Evolutionary conservation across 2,113 vertebrate species (phyloP).

Genomic region (Tautogolabrus adspersus): DNA sequence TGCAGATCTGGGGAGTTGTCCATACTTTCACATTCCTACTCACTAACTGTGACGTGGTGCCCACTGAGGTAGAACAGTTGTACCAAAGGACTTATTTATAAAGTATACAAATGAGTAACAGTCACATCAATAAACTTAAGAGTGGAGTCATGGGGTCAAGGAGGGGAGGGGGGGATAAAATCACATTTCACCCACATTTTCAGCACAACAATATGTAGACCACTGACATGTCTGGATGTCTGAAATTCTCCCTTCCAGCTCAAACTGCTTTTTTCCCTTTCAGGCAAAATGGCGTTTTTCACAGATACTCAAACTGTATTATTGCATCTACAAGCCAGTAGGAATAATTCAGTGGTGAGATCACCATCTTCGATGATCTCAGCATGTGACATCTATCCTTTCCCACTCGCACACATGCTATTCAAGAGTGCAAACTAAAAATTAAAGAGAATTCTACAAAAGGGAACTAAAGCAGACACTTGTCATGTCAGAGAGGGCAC

Average conservation of each 20-base stretch:
- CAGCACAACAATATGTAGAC: constrained; percentile 73
- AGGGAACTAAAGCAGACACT: constrained; percentile 67
- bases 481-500: constrained; percentile 67
- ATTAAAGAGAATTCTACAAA: constrained; percentile 52
- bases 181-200: constrained; percentile 79
- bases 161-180: constrained; percentile 33
- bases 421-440: constrained; percentile 71
- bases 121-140: constrained; percentile 82
- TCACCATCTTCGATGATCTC: constrained; percentile 46
- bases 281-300: constrained; percentile 63
- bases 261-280: constrained; percentile 70
- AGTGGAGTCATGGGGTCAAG: constrained; percentile 63
- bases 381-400: constrained; percentile 51
- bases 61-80: constrained; percentile 87
- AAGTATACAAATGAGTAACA: constrained; percentile 84
- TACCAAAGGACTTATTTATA: constrained; percentile 82
- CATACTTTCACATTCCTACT: constrained; percentile 75
- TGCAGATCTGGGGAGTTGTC: constrained; percentile 60
- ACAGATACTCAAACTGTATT: constrained; percentile 68
- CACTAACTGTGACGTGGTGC: constrained; percentile 76
- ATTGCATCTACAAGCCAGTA: constrained; percentile 61
- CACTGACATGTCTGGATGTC: constrained; percentile 69
- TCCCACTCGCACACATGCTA: constrained; percentile 51
- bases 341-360: constrained; percentile 52
- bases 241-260: constrained; percentile 70